Evolutionary conservation across 2,888 invertebrate genomes (phyloP), one percentile per base, ranked within the genome.

Genomic region (Crocallis elinguaria): DNA sequence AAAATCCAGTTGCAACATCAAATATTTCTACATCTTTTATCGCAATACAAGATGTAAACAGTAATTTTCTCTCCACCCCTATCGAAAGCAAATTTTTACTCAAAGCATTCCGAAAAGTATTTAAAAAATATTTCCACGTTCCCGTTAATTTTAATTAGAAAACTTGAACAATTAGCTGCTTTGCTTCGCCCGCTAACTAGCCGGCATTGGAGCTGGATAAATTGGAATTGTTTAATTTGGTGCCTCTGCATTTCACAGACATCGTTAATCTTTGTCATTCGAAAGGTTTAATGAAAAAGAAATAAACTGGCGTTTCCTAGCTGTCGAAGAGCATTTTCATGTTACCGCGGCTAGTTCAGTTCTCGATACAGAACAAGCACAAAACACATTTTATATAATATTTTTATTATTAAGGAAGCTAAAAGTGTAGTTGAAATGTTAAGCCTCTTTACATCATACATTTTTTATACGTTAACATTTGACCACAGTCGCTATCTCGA

Each of bases 211-310:
- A 65, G 66, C 60, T 68, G 60, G 67, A 73, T 80, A 79, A 79
- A 79, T 80, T 79, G 73, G 75, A 79, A 79, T 78, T 75, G 77
- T 79, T 81, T 76, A 74, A 79, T 77, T 78, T 60, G 60, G 63
- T 63, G 63, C 65, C 59, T 61, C 61, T 69, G 68, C 68, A 71
- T 66, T 68, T 69, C 69, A 61, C 63, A 50, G 38, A 16, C 51
- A 63, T 73, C 73, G 72, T 77, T 76, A 73, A 77, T 77, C 75
- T 66, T 63, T 67, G 67, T 69, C 73, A 61, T 64, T 69, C 60
- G 60, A 63, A 62, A 49, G 17, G 45, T 49, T 51, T 57, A 63
- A 57, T 63, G 49, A 56, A 60, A 57, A 46, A 49, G 14, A 48
- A 23, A n/a, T 41, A 14, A 16, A 13, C 5, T 19, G 5, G 11